These are phyloP conservation scores for Palythoa caribaeorum DNA, from an alignment of 92 coral and sea anemone species.

Conservation along the genomic window DNA sequence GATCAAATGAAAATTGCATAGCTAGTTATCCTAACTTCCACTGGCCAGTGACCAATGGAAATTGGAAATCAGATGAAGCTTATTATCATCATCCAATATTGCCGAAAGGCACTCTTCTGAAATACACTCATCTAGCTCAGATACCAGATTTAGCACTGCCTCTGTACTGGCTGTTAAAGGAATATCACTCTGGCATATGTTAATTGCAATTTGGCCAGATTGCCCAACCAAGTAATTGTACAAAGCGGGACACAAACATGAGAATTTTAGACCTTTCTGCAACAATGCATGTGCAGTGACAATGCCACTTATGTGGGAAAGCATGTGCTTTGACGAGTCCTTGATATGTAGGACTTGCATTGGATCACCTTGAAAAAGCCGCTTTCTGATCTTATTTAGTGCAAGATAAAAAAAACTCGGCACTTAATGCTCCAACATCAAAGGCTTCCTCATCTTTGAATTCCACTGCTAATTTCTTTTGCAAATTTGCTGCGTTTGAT, in stretches of 20 bases:
- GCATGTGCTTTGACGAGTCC: slow-evolving; percentile 40
- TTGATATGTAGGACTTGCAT: slow-evolving; percentile 45
- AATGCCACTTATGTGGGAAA: slow-evolving; percentile 54
- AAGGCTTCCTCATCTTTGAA: slow-evolving; percentile 52
- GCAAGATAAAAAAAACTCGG: slow-evolving; percentile 48
- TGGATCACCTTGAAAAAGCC: slow-evolving; percentile 59
- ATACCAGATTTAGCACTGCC: not conserved
- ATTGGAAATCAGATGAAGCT: slow-evolving; percentile 1
- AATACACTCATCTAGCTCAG: not conserved
- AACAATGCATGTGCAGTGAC: slow-evolving; percentile 16
- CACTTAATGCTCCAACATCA: slow-evolving; percentile 56
- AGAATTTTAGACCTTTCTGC: not conserved
- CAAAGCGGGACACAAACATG: slow-evolving; percentile 1
- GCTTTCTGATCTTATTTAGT: slow-evolving; percentile 39
- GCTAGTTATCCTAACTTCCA: slow-evolving; percentile 5
- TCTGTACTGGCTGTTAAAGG: slow-evolving; percentile 8
- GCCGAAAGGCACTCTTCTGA: not conserved
- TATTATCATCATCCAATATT: not conserved
- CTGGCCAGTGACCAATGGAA: slow-evolving; percentile 41
- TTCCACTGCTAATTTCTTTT: slow-evolving; percentile 39
- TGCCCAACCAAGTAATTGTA: not conserved
- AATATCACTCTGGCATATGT: not conserved
- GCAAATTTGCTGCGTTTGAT: slow-evolving; percentile 13
- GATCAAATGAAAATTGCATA: too few species aligned
- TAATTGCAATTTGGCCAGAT: not conserved